Evolutionary conservation across 2,888 invertebrate species (phyloP).

Genomic region (Athalia cordata): DNA sequence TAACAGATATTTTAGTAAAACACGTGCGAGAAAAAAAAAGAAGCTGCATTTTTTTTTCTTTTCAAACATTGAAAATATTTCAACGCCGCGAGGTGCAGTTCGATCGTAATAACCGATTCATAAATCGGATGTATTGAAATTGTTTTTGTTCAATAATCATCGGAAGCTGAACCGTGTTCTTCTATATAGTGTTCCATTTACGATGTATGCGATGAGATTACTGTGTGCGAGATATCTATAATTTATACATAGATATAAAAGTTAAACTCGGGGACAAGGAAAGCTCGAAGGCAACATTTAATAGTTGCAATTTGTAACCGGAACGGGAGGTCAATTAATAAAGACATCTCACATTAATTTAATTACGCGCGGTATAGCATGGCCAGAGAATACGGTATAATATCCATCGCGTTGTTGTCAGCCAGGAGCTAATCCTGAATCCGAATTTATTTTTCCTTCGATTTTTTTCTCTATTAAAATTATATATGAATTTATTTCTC

Average conservation of each 20-base stretch:
- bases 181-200: slow-evolving; percentile 12
- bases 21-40: too few species aligned
- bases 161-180: background rate
- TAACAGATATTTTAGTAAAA: too few species aligned
- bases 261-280: too few species aligned
- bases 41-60: too few species aligned
- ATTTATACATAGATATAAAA: too few species aligned
- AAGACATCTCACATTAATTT: slow-evolving; percentile 64
- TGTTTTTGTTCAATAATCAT: background rate
- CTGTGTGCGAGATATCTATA: too few species aligned
- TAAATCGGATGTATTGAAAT: background rate
- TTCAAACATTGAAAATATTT: slow-evolving; percentile 47
- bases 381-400: background rate
- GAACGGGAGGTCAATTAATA: slow-evolving; percentile 64
- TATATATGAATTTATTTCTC: too few species aligned
- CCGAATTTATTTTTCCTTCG: too few species aligned
- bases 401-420: background rate
- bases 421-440: too few species aligned
- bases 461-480: too few species aligned
- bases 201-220: background rate
- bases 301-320: slow-evolving; percentile 63
- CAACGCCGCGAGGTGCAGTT: slow-evolving; percentile 33
- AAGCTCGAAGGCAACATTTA: slow-evolving; percentile 39
- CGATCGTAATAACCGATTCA: too few species aligned
- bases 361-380: slow-evolving; percentile 53